Conservation (phyloP, 2,113 vertebrate genomes). For the Nannospalax galili region DNA sequence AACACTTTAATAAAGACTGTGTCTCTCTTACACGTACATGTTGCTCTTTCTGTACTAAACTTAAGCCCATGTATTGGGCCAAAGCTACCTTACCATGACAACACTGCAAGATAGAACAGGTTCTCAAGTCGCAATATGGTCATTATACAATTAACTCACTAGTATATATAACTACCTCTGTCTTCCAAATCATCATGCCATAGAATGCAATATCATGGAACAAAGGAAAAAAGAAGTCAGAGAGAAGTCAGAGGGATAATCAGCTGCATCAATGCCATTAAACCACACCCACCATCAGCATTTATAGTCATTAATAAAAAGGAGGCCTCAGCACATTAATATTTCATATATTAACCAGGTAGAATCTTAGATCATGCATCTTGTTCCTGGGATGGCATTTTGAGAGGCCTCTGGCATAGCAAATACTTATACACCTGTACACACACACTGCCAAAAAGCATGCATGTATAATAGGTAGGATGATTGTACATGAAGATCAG, state of each 20-base stretch:
- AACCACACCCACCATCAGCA: neutral
- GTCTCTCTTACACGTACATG: neutral
- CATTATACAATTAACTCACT: neutral
- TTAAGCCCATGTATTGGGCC: neutral
- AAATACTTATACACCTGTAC: neutral
- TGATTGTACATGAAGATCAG: no score
- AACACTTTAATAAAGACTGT: neutral
- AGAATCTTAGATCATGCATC: neutral
- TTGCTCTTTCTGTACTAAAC: no score
- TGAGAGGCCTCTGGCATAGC: neutral
- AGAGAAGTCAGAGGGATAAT: neutral
- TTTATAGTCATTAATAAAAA: neutral
- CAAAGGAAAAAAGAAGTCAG: neutral
- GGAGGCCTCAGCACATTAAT: no score
- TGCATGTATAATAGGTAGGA: neutral
- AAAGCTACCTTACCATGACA: neutral
- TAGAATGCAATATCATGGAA: neutral
- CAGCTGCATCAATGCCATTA: neutral
- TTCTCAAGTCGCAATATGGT: neutral
- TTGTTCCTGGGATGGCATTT: no score
- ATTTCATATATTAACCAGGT: neutral
- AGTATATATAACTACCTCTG: rapidly evolving
- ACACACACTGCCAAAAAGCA: neutral
- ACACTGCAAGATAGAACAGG: rapidly evolving
- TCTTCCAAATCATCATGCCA: neutral